Evolutionary conservation across 64 coral and sea anemone genomes (phyloP).

Genomic region (Catalaphyllia jardinei): DNA sequence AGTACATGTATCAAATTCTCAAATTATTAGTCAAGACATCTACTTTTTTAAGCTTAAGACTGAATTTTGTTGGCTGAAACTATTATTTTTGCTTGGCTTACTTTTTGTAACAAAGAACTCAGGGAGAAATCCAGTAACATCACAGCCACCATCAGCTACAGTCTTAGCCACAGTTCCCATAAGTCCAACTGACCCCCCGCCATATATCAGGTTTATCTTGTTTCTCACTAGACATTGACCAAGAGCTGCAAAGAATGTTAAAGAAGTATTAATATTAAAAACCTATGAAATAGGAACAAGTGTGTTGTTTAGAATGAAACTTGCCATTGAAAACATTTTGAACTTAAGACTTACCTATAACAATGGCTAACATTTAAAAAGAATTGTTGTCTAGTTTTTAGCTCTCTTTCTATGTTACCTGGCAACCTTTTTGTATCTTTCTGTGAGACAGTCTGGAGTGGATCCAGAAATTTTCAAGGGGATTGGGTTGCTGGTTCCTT

Average conservation of each 20-base stretch:
- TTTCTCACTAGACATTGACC: slow-evolving; percentile 51
- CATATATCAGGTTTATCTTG: slow-evolving; percentile 71
- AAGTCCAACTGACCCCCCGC: slow-evolving; percentile 57
- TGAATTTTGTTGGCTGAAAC: neutral
- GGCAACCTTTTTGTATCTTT: no score
- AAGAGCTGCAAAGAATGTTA: slow-evolving; percentile 39
- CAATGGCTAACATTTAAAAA: no score
- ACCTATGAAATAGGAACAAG: no score
- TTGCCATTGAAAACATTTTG: no score
- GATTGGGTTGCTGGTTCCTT: no score
- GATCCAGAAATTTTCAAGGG: no score
- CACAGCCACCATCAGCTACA: slow-evolving; percentile 56
- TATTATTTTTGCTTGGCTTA: neutral
- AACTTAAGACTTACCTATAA: no score
- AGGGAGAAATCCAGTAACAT: slow-evolving; percentile 69
- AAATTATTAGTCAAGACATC: neutral
- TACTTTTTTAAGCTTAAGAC: neutral
- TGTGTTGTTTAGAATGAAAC: no score
- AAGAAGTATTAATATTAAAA: no score
- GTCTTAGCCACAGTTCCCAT: slow-evolving; percentile 68
- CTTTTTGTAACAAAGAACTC: slow-evolving; percentile 57
- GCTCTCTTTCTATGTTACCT: no score
- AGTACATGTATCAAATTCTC: neutral
- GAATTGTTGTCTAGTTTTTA: no score
- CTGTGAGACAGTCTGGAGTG: no score